Percentiles rank a stretch among this genome's conserved stretches.
Conservation (phyloP, 2,888 invertebrate genomes). For the Rhopalosiphum nymphaeae region DNA sequence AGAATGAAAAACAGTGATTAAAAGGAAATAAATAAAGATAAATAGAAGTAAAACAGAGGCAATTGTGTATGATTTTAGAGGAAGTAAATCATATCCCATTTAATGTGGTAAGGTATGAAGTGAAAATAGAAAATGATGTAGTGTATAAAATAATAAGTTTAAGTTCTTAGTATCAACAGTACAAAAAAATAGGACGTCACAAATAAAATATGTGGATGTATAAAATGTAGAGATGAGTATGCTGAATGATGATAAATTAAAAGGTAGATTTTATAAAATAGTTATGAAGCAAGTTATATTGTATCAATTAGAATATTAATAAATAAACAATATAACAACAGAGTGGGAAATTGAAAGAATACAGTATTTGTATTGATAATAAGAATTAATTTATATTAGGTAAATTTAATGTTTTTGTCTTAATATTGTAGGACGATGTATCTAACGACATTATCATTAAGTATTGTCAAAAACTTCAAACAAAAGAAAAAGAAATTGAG, state of each 20-base stretch:
- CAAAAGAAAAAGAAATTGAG: constrained; percentile 28
- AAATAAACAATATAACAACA: not conserved
- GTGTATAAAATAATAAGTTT: not conserved
- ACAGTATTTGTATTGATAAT: not conserved
- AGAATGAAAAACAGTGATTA: not conserved
- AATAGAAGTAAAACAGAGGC: not conserved
- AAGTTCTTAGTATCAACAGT: not conserved
- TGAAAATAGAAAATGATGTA: not conserved
- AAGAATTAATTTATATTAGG: not conserved
- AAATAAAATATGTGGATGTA: not conserved
- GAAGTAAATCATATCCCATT: not conserved
- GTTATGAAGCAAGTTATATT: not conserved
- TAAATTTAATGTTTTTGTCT: not conserved
- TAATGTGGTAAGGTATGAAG: not conserved
- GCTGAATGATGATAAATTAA: not conserved
- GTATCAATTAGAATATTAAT: not conserved
- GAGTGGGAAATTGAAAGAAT: not conserved
- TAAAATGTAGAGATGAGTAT: not conserved
- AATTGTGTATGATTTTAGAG: not conserved
- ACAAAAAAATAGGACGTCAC: not conserved
- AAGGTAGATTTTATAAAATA: not conserved
- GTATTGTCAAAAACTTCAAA: constrained; percentile 49
- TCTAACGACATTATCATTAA: constrained; percentile 48
- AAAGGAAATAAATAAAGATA: not conserved
- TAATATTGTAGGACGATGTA: constrained; percentile 32